Base-by-base conservation (phyloP, 92 coral and sea anemone species). In the Muricea muricata region DNA sequence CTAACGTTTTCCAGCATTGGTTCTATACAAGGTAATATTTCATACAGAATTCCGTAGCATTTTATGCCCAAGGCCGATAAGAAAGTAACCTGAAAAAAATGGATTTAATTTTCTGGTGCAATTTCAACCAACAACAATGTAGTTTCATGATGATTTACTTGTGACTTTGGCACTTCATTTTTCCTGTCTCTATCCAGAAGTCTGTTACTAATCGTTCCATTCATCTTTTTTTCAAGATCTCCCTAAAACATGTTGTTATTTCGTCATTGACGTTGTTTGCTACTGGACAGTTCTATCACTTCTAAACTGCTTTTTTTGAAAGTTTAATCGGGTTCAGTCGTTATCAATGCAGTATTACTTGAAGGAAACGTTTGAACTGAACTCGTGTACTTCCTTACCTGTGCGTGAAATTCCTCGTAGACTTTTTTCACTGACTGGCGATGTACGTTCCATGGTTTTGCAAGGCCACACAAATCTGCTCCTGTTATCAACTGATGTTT, bases 361-460 rank as follows among this genome's bases (percentile, higher is more conserved):
- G 5, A 37, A 9, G 42, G 9, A 37, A 9, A 37, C 9, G 9
- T 37, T 9, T 37, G 9, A 37, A 37, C 5, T 37, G 42, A 37
- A 52, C 18, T 9, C 20, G 20, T 4, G 20, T 4, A 18, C 5
- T 52, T 52, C 3, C 21, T 13, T 7, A 97, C 99, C 94, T 97
- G 99, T 14, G 37, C 79, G 55, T 97, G 94, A 86, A 97, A 97
- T 73, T 97, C 99, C 42, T 94, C 99, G 79, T 84, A 92, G 6
- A 97, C 93, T 42, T 90, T 92, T 73, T 94, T 97, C 75, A 97
- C 97, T 8, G 99, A 93, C 47, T 79, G 72, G 17, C 63, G 65
- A 67, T 97, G 99, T 4, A 94, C 81, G 73, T 85, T 67, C 99
- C 99, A 97, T 1, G 99, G 99, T 61, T 97, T 97, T 2, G 94